phyloP scores from a whole-genome alignment of 1,140 invertebrate genomes.

The Ostrea edulis region DNA sequence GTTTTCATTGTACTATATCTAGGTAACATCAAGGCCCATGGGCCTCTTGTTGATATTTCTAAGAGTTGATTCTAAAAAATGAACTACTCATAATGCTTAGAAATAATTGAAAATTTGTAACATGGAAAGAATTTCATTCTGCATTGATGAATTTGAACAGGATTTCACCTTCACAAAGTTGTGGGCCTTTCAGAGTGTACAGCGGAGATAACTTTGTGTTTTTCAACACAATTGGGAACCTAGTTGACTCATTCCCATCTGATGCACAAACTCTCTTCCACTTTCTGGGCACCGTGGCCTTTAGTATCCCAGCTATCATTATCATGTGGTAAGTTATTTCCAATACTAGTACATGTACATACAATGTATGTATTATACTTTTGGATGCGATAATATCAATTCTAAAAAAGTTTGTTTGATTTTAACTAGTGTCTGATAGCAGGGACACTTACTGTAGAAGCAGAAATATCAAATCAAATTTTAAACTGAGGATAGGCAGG shows the following conservation, averaged over 20 bases:
- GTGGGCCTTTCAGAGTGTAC: constrained; percentile 89
- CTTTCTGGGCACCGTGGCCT: constrained; percentile 63
- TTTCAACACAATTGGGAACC: constrained; percentile 84
- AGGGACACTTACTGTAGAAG: too few species aligned
- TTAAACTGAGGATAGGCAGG: too few species aligned
- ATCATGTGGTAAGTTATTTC: constrained; percentile 48
- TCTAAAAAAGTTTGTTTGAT: too few species aligned
- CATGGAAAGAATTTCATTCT: too few species aligned
- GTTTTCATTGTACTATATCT: too few species aligned
- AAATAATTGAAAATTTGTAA: too few species aligned
- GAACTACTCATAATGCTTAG: too few species aligned
- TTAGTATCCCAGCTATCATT: constrained; percentile 47
- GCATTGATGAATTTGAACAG: not conserved
- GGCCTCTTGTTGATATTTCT: too few species aligned
- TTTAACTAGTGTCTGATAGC: too few species aligned
- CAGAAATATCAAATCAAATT: too few species aligned
- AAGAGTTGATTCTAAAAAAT: too few species aligned
- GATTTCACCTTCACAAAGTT: constrained; percentile 85
- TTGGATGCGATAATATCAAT: not conserved
- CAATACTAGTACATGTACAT: not conserved
- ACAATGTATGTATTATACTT: not conserved
- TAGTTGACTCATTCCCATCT: constrained; percentile 80
- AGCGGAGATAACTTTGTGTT: constrained; percentile 83
- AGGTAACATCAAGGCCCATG: too few species aligned
- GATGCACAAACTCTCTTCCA: constrained; percentile 58